Evolutionary conservation across 2,888 invertebrate genomes (phyloP), one percentile per base, ranked within the genome.

Genomic region (Harpalus rufipes): DNA sequence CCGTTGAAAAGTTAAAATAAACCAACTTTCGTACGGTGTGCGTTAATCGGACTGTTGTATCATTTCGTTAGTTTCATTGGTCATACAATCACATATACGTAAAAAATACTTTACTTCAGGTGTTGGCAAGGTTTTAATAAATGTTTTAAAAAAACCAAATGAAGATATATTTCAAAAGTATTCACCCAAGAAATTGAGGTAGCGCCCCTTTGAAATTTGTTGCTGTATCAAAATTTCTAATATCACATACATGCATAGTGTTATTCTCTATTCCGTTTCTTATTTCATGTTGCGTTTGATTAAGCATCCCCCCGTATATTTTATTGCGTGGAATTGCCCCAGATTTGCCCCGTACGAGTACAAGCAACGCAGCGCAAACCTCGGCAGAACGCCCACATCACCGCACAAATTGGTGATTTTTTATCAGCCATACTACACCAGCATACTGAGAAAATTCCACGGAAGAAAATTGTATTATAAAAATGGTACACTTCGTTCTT

Each of bases 341-440:
- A 78, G 78, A 78, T 78, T 78, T 58, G 65, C 10, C 32, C 32
- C 32, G 32, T 32, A 32, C 32, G 32, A 25, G 68, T n/a, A 2
- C 5, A 14, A 1, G 18, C 41, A 56, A 78, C 78, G 78, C 65
- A 84, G 59, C 16, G 56, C 51, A 58, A 76, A 84, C 84, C 84
- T 61, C 7, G 25, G 78, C 78, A 65, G 84, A 76, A 84, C 84
- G 21, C 83, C 61, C 65, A 85, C 84, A 87, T 87, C 87, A 87
- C 87, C 86, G 84, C 88, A 87, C 87, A 89, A 89, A 89, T 88
- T 88, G 89, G 88, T 88, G 88, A 89, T 89, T 89, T 89, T 89
- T 89, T 88, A 88, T 87, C 87, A 86, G 87, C 86, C 87, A 86
- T 87, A 86, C 86, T 86, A 86, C 87, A 87, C 89, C 88, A 88